These are phyloP conservation scores for Halichondria panicea DNA, from an alignment of 37 sponge, comb jelly and placozoan species.

Conservation along the genomic window DNA sequence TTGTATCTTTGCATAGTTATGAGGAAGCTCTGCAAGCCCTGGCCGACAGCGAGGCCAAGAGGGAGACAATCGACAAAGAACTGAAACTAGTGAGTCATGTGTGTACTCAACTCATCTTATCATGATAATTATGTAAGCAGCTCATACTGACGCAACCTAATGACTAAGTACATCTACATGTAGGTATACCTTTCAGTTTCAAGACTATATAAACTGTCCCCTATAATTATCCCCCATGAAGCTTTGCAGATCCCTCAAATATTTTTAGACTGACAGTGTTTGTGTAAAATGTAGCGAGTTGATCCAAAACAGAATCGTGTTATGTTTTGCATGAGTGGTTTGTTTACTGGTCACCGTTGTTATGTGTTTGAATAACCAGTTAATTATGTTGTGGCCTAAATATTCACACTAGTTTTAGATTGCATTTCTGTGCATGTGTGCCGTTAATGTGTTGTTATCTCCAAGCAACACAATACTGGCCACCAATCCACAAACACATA, in stretches of 20 bases:
- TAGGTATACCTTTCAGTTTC: not conserved
- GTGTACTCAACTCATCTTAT: not conserved
- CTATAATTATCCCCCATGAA: no score
- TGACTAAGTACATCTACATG: not conserved
- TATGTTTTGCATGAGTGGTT: no score
- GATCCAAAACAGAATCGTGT: no score
- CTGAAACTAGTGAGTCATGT: slow-evolving; percentile 58
- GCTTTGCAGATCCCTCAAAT: no score
- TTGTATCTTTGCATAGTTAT: slow-evolving; percentile 42
- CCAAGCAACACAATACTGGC: not conserved
- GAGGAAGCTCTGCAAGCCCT: slow-evolving; percentile 79
- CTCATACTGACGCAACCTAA: not conserved
- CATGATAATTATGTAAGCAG: not conserved
- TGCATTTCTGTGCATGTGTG: no score
- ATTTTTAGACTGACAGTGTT: no score
- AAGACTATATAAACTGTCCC: not conserved
- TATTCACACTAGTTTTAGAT: no score
- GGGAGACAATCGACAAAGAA: slow-evolving; percentile 69
- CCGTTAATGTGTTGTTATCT: no score
- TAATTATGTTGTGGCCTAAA: no score
- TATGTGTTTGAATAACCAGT: no score
- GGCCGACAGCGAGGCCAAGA: slow-evolving; percentile 82
- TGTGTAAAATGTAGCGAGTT: no score
- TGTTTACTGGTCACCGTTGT: no score
- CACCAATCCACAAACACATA: not conserved